Conservation (phyloP, 2,888 invertebrate genomes). For the Eristalis tenax region DNA sequence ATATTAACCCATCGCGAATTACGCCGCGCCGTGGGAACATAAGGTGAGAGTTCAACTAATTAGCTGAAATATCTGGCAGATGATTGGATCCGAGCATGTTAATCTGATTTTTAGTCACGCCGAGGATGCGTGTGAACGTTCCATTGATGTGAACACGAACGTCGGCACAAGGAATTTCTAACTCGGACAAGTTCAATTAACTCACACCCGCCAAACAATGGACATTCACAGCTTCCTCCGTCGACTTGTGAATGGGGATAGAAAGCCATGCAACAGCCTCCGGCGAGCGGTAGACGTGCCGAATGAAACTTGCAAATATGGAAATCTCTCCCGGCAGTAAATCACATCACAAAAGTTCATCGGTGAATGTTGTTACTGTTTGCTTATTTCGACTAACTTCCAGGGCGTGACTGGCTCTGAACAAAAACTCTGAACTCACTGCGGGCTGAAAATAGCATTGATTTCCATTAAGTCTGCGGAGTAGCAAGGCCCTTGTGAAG, state of each 20-base stretch:
- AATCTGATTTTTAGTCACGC: not conserved
- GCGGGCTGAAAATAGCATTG: not conserved
- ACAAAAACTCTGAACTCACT: not conserved
- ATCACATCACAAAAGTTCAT: not conserved
- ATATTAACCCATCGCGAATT: not conserved
- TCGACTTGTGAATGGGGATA: not conserved
- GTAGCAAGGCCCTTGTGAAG: not conserved
- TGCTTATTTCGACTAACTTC: not conserved
- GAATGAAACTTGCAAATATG: not conserved
- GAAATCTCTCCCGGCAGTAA: not conserved
- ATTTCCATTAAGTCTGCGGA: not conserved
- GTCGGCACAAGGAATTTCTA: not conserved
- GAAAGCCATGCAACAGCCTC: not conserved
- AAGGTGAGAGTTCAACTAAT: not conserved
- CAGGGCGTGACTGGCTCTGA: not conserved
- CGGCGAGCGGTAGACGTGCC: not conserved
- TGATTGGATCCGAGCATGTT: not conserved
- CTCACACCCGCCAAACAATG: not conserved
- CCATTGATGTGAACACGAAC: no score
- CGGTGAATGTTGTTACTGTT: no score
- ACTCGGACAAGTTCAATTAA: not conserved
- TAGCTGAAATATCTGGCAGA: not conserved
- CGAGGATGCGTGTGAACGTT: no score
- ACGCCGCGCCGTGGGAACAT: not conserved
- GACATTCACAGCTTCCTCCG: not conserved